Percentiles rank a stretch among this genome's conserved stretches.
Evolutionary conservation across 2,888 invertebrate species (phyloP).

Genomic region (Crossocerus cetratus): DNA sequence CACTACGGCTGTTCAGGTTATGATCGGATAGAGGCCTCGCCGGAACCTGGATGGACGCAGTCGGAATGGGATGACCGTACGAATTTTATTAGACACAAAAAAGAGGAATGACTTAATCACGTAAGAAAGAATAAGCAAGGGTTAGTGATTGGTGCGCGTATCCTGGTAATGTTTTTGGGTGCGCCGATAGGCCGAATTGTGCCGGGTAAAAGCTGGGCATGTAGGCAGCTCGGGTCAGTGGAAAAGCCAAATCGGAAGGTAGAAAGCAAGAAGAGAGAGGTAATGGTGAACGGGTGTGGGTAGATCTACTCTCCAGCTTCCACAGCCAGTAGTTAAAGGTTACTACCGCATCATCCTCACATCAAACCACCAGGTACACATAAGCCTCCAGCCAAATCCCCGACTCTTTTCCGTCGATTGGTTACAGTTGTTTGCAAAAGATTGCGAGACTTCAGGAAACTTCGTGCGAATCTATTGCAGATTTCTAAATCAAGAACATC

Average conservation of each 20-base stretch:
- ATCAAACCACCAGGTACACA: slow-evolving; percentile 65
- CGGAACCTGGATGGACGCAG: too few relatives aligned
- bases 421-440: too few relatives aligned
- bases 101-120: neutral
- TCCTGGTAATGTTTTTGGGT: neutral
- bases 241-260: slow-evolving; percentile 31
- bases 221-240: neutral
- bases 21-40: too few relatives aligned
- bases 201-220: neutral
- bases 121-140: neutral
- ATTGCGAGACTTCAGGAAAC: too few relatives aligned
- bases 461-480: too few relatives aligned
- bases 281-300: slow-evolving; percentile 48
- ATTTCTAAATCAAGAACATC: too few relatives aligned
- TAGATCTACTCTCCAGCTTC: slow-evolving; percentile 20
- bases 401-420: slow-evolving; percentile 50
- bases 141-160: slow-evolving; percentile 4
- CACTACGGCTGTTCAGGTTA: too few relatives aligned
- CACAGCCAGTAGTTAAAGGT: slow-evolving; percentile 60
- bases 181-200: neutral
- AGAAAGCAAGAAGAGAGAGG: slow-evolving; percentile 30
- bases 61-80: too few relatives aligned
- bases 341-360: slow-evolving; percentile 67
- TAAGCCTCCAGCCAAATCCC: slow-evolving; percentile 68
- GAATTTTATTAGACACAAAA: neutral